Percentiles rank a stretch among this genome's conserved stretches.
phyloP scores from a whole-genome alignment of 92 coral and sea anemone genomes.

The Siderastrea radians region DNA sequence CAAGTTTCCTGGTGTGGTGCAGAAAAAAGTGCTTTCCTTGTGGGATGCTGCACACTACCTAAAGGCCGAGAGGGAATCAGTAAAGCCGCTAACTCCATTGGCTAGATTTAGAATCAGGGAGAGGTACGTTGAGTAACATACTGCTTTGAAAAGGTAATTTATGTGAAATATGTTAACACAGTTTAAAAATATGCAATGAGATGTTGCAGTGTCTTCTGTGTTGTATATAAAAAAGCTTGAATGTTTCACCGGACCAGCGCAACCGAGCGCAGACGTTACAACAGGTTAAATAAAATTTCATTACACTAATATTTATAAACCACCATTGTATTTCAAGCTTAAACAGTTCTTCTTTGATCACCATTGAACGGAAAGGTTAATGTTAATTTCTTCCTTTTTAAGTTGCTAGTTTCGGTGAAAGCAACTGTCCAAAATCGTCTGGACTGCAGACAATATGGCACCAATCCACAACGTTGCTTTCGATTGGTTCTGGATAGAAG shows the following conservation, averaged over 20 bases:
- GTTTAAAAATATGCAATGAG: background rate
- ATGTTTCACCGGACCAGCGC: background rate
- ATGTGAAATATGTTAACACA: background rate
- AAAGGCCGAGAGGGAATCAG: conserved; percentile 8
- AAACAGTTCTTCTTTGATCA: background rate
- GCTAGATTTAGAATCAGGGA: conserved; percentile 40
- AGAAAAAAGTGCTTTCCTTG: conserved; percentile 15
- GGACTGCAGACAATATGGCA: conserved; percentile 21
- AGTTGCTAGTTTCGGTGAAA: background rate
- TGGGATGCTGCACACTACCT: conserved; percentile 48
- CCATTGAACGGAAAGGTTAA: background rate
- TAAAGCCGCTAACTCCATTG: conserved; percentile 48
- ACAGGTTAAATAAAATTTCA: background rate
- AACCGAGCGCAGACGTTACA: background rate
- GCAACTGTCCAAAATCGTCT: conserved; percentile 12
- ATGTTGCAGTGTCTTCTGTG: background rate
- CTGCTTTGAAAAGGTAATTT: background rate
- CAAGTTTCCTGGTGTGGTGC: conserved; percentile 7
- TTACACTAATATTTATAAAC: background rate
- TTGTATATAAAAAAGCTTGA: too few species aligned
- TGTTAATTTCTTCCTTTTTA: background rate
- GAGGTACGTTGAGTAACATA: conserved; percentile 1
- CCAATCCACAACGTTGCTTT: background rate
- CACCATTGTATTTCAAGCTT: background rate
- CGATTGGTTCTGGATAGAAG: background rate